Evolutionary conservation across 2,888 invertebrate genomes (phyloP).

Genomic region (Drosophila acutilabella): DNA sequence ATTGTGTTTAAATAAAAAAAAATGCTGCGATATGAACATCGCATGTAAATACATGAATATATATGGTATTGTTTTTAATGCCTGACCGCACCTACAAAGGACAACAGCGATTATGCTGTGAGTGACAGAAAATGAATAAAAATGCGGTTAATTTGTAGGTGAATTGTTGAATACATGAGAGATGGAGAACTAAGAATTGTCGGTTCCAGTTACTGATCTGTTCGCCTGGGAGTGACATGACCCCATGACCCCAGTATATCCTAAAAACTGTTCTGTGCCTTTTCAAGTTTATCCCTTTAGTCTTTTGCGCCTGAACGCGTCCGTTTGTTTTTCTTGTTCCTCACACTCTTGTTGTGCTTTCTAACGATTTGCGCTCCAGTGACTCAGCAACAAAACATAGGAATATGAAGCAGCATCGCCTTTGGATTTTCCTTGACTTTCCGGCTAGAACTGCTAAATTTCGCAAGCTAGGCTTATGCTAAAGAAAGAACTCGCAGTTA

Average conservation of each 20-base stretch:
- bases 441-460: conserved; percentile 36
- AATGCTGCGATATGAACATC: conserved; percentile 16
- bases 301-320: conserved; percentile 52
- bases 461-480: conserved; percentile 65
- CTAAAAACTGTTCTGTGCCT: conserved; percentile 6
- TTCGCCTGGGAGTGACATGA: conserved; percentile 10
- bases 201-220: conserved; percentile 30
- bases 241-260: background rate
- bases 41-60: background rate
- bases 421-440: conserved; percentile 45
- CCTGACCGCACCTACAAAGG: conserved; percentile 25
- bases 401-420: conserved; percentile 11
- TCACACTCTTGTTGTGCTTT: conserved; percentile 21
- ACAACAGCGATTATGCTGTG: background rate
- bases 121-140: conserved; percentile 6
- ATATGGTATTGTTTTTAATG: conserved; percentile 27
- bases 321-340: conserved; percentile 34
- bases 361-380: conserved; percentile 64
- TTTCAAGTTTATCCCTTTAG: conserved; percentile 42
- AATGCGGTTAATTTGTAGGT: background rate
- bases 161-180: background rate
- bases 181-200: conserved; percentile 4
- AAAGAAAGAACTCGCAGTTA: conserved; percentile 35
- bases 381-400: conserved; percentile 40
- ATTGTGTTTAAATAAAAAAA: conserved; percentile 35